These are phyloP conservation scores for Sitobion miscanthi DNA, from an alignment of 1,140 invertebrate genomes.

Conservation along the genomic window DNA sequence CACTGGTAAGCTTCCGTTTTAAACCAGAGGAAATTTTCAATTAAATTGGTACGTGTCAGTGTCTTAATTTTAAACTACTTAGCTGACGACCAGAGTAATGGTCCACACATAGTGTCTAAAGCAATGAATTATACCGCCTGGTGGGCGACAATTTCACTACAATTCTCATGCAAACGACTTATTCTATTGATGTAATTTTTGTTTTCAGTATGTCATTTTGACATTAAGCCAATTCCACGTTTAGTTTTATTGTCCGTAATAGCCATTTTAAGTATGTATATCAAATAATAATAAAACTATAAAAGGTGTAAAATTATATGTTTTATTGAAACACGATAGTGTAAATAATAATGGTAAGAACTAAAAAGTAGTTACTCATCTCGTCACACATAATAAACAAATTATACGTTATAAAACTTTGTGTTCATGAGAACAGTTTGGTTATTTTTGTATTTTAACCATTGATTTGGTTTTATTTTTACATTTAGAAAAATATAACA, in stretches of 20 bases:
- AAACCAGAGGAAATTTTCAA: not conserved
- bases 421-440: not conserved
- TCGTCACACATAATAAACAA: not conserved
- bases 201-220: not conserved
- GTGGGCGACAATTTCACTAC: constrained; percentile 17
- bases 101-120: not conserved
- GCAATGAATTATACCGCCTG: not conserved
- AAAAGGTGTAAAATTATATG: not conserved
- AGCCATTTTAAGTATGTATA: not conserved
- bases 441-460: not conserved
- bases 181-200: constrained; percentile 39
- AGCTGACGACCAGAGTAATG: not conserved
- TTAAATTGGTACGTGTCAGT: not conserved
- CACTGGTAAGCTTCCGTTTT: not conserved
- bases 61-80: not conserved
- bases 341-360: not conserved
- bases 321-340: constrained; percentile 4
- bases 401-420: not conserved
- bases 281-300: not conserved
- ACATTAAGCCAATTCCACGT: not conserved
- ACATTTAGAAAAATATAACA: not conserved
- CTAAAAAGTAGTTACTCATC: not conserved
- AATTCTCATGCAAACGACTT: constrained; percentile 41
- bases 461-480: not conserved
- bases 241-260: constrained; percentile 39